Evolutionary conservation across 2,113 vertebrate species (phyloP).

Genomic region (Plestiodon gilberti): DNA sequence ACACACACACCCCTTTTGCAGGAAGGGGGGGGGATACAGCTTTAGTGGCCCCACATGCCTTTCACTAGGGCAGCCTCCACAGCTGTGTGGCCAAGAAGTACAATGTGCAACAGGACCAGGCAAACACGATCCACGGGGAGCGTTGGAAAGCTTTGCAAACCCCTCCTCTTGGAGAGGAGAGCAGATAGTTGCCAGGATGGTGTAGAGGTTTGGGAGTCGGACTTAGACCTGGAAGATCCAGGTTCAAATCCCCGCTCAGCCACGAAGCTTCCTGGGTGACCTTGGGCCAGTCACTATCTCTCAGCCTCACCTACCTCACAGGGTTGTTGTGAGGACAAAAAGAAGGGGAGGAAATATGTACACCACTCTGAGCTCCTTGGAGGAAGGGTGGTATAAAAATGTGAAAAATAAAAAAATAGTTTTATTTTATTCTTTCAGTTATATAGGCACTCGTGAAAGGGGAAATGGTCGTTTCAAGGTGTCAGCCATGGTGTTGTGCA

Average conservation of each 20-base stretch:
- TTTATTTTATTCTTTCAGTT: not conserved
- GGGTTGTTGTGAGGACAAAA: too few relatives aligned
- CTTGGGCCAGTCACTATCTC: too few relatives aligned
- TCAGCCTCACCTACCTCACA: too few relatives aligned
- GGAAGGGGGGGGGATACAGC: constrained; percentile 11
- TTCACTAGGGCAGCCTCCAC: constrained; percentile 6
- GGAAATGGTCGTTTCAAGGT: not conserved
- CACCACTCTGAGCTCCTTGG: too few relatives aligned
- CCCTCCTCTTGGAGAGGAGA: not conserved
- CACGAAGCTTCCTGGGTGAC: too few relatives aligned
- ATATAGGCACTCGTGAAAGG: not conserved
- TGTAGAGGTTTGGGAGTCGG: too few relatives aligned
- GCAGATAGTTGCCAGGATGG: too few relatives aligned
- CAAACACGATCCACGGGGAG: not conserved
- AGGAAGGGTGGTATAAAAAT: not conserved
- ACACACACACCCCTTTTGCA: constrained; percentile 28
- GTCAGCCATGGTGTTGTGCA: not conserved
- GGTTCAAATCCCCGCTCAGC: too few relatives aligned
- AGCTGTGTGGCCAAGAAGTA: not conserved
- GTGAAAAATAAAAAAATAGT: not conserved
- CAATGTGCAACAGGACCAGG: not conserved
- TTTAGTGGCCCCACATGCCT: constrained; percentile 44
- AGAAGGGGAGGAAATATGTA: too few relatives aligned
- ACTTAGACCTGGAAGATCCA: too few relatives aligned
- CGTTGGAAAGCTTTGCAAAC: not conserved